These are phyloP conservation scores for Pipistrellus pipistrellus DNA, from an alignment of 2,797 vertebrate genomes.

Conservation along the genomic window DNA sequence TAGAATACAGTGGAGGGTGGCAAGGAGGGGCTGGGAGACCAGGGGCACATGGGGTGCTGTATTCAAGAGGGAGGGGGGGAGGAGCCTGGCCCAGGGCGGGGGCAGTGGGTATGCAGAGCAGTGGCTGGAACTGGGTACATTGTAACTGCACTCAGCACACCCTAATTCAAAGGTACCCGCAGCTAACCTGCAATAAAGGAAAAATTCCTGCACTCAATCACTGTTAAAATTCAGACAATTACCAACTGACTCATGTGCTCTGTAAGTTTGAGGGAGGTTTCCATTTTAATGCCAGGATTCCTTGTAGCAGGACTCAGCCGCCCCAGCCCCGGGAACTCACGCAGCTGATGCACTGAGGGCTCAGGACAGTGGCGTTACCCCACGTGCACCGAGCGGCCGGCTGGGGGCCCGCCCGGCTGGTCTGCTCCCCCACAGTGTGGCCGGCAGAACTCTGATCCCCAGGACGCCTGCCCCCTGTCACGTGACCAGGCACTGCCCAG, in stretches of 20 bases:
- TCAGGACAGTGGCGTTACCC: fast-evolving
- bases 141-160: background rate
- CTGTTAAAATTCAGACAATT: background rate
- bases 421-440: background rate
- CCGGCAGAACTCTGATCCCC: fast-evolving
- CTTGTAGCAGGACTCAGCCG: background rate
- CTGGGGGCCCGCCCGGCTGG: background rate
- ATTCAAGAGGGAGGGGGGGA: no score
- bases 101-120: fast-evolving
- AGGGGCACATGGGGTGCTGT: fast-evolving
- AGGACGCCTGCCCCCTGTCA: fast-evolving
- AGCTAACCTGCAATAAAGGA: background rate
- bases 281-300: background rate
- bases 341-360: background rate
- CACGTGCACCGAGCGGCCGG: fast-evolving
- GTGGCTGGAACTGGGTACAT: fast-evolving
- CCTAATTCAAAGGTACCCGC: background rate
- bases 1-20: background rate
- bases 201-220: fast-evolving
- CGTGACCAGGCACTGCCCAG: background rate
- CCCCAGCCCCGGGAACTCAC: fast-evolving
- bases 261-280: fast-evolving
- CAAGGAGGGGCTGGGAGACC: fast-evolving
- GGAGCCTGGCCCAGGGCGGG: background rate
- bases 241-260: background rate